Conservation (phyloP, 1,140 invertebrate species). For the Leptoteleia sp. region DNA sequence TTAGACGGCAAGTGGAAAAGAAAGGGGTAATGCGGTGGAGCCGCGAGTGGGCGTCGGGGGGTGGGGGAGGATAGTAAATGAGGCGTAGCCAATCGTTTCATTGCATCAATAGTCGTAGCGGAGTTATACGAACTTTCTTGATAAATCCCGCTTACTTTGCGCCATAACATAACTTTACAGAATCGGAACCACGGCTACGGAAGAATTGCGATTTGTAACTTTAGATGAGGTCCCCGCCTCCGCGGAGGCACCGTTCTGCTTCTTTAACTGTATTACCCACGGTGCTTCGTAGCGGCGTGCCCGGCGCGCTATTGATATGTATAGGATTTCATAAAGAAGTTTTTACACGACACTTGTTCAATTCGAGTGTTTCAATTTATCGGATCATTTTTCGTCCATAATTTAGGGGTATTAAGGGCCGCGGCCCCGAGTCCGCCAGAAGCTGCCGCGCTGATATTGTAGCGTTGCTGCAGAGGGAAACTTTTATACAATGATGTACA, state of each 20-base stretch:
- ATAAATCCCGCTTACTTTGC: constrained; percentile 81
- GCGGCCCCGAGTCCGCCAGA: neutral
- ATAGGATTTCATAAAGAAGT: constrained; percentile 51
- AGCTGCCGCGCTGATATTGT: neutral
- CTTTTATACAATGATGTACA: no score
- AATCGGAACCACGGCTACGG: constrained; percentile 80
- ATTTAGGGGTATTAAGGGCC: constrained; percentile 19
- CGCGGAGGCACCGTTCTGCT: constrained; percentile 58
- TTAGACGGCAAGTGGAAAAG: constrained; percentile 43
- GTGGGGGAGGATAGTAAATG: constrained; percentile 49
- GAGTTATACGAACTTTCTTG: constrained; percentile 81
- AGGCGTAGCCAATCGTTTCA: constrained; percentile 81
- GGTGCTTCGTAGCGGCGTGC: constrained; percentile 54
- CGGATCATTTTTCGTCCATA: constrained; percentile 11
- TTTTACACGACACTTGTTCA: constrained; percentile 49
- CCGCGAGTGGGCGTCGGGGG: constrained; percentile 10
- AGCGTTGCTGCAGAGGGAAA: neutral
- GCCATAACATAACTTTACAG: constrained; percentile 81
- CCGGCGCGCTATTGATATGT: constrained; percentile 54
- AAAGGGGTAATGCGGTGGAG: constrained; percentile 55
- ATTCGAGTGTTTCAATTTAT: constrained; percentile 43
- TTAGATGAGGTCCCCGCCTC: constrained; percentile 78
- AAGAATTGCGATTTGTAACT: constrained; percentile 82
- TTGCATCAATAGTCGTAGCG: constrained; percentile 81
- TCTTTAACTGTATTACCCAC: constrained; percentile 74